Evolutionary conservation across 1,140 invertebrate genomes (phyloP).

Genomic region (Drosophila azteca): DNA sequence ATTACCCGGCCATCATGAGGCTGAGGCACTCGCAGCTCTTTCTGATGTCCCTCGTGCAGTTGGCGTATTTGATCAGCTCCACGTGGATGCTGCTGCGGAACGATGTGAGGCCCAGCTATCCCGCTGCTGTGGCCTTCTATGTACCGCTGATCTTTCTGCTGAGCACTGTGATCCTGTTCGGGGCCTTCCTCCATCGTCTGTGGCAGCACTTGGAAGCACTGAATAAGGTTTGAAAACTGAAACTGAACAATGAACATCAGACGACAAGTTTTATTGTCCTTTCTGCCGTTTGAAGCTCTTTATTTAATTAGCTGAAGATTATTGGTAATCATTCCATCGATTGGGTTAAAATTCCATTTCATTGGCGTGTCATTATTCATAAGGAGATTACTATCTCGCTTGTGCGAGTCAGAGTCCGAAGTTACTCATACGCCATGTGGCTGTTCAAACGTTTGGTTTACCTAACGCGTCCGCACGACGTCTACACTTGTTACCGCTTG

Average conservation of each 20-base stretch:
- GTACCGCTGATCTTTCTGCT: constrained; percentile 75
- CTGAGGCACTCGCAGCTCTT: constrained; percentile 55
- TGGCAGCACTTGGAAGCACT: constrained; percentile 72
- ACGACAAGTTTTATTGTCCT: background rate
- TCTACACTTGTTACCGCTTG: constrained; percentile 56
- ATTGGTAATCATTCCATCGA: background rate
- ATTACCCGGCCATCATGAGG: constrained; percentile 70
- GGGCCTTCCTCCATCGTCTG: constrained; percentile 65
- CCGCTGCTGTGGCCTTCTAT: constrained; percentile 75
- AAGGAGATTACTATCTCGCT: constrained; percentile 8
- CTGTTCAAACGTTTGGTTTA: constrained; percentile 39
- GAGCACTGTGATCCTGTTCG: constrained; percentile 68
- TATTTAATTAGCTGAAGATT: constrained; percentile 11
- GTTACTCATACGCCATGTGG: constrained; percentile 65
- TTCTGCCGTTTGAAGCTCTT: constrained; percentile 3
- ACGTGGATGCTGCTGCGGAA: constrained; percentile 66
- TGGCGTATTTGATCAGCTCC: constrained; percentile 65
- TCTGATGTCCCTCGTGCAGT: constrained; percentile 52
- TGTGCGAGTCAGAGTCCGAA: too few relatives aligned
- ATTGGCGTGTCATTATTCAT: constrained; percentile 9
- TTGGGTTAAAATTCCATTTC: background rate
- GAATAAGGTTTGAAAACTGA: constrained; percentile 57
- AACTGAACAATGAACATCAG: background rate
- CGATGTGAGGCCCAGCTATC: constrained; percentile 66
- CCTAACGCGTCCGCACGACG: constrained; percentile 27